Evolutionary conservation across 2,888 invertebrate species (phyloP).

Genomic region (Orthosia gothica): DNA sequence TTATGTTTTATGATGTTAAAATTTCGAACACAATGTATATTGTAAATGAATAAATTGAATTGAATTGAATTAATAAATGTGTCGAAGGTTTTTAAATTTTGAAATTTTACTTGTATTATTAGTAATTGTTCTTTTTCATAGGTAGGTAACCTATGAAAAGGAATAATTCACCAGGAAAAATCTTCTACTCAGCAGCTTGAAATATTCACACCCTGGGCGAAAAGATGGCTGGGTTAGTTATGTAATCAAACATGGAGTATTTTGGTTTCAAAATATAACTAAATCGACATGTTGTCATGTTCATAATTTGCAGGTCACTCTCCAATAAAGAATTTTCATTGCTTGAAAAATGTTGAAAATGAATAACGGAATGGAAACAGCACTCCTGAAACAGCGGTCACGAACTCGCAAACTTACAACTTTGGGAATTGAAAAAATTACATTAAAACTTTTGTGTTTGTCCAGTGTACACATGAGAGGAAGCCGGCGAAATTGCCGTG

Average conservation of each 20-base stretch:
- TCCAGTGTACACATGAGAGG: constrained; percentile 40
- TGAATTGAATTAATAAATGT: too few species aligned
- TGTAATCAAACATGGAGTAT: neutral
- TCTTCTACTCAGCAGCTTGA: too few species aligned
- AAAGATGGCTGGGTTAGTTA: neutral
- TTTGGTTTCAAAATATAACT: neutral
- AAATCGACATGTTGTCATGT: too few species aligned
- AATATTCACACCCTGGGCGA: neutral
- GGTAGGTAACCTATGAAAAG: too few species aligned
- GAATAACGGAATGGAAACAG: constrained; percentile 43
- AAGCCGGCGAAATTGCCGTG: constrained; percentile 21
- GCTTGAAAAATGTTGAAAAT: constrained; percentile 33
- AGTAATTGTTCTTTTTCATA: too few species aligned
- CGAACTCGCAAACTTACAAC: constrained; percentile 7
- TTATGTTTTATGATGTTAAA: too few species aligned
- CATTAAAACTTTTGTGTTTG: constrained; percentile 57
- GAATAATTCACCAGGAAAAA: too few species aligned
- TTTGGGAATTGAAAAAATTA: constrained; percentile 57
- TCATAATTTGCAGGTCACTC: neutral
- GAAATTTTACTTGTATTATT: too few species aligned
- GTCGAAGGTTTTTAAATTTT: too few species aligned
- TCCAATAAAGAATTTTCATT: constrained; percentile 1
- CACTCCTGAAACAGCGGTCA: constrained; percentile 36
- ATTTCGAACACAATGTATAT: too few species aligned
- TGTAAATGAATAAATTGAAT: too few species aligned